A percentile compares a stretch with the other conserved stretches of the same genome.
phyloP scores from a whole-genome alignment of 2,888 invertebrate species.

The Cremastobaeus sp. region DNA sequence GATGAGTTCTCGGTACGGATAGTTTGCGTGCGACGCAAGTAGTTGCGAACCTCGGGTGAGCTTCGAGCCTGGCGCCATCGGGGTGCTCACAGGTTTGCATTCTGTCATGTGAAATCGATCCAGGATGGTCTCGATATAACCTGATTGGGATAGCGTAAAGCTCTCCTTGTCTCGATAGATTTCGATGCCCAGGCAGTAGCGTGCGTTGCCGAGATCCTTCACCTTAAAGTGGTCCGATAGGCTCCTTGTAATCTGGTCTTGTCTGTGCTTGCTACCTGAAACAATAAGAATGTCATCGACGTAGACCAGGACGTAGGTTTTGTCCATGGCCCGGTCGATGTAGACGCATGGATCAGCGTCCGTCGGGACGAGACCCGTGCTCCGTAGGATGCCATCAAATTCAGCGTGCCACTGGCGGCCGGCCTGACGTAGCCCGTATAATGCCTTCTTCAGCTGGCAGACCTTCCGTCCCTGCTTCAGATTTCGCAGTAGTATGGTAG shows the following conservation, averaged over 20 bases:
- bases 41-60: neutral
- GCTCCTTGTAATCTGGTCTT: neutral
- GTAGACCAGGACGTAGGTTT: slow-evolving; percentile 30
- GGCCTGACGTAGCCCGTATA: slow-evolving; percentile 20
- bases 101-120: neutral
- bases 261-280: neutral
- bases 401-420: slow-evolving; percentile 13
- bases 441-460: slow-evolving; percentile 2
- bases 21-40: neutral
- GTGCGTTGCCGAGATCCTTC: neutral
- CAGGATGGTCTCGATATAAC: neutral
- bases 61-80: neutral
- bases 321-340: slow-evolving; percentile 4
- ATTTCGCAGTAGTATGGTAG: neutral
- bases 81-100: neutral
- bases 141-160: neutral
- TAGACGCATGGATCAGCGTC: slow-evolving; percentile 27
- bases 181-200: neutral
- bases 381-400: slow-evolving; percentile 1
- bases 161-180: too few relatives aligned
- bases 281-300: slow-evolving; percentile 47
- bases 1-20: neutral
- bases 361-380: neutral
- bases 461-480: neutral
- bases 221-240: neutral